Percentiles rank a stretch among this genome's conserved stretches.
Conservation (phyloP, 2,888 invertebrate species). For the Caenorhabditis sp. region DNA sequence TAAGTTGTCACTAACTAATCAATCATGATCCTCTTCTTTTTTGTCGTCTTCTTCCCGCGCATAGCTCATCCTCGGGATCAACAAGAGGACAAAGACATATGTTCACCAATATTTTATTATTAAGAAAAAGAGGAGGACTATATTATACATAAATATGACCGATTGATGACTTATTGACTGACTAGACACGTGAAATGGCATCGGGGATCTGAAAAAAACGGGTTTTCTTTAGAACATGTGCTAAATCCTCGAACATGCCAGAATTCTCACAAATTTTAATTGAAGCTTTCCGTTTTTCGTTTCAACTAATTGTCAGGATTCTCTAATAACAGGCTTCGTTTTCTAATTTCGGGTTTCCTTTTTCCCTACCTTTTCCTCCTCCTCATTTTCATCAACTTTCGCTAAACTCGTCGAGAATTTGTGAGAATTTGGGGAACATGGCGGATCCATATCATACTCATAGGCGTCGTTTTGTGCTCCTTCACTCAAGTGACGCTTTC, state of each 20-base stretch:
- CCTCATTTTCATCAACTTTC: constrained; percentile 33
- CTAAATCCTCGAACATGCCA: too few relatives aligned
- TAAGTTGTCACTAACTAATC: not conserved
- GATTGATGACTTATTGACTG: too few relatives aligned
- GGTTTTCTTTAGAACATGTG: too few relatives aligned
- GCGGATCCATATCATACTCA: constrained; percentile 8
- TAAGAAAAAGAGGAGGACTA: too few relatives aligned
- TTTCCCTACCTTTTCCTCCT: constrained; percentile 11
- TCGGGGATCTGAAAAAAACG: not conserved
- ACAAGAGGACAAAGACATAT: too few relatives aligned
- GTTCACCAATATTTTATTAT: too few relatives aligned
- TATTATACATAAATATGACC: too few relatives aligned
- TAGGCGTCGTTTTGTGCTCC: constrained; percentile 20
- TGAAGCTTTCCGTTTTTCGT: not conserved
- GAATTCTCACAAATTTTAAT: not conserved
- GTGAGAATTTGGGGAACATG: constrained; percentile 1
- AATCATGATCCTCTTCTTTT: not conserved
- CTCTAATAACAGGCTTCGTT: not conserved
- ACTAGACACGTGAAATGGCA: not conserved
- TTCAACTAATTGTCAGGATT: not conserved
- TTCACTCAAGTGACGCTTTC: constrained; percentile 9
- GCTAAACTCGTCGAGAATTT: constrained; percentile 24
- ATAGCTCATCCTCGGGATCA: too few relatives aligned
- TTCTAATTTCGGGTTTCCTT: too few relatives aligned
- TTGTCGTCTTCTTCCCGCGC: not conserved